Conservation (phyloP, 2,113 vertebrate genomes). For the Urocitellus parryii region DNA sequence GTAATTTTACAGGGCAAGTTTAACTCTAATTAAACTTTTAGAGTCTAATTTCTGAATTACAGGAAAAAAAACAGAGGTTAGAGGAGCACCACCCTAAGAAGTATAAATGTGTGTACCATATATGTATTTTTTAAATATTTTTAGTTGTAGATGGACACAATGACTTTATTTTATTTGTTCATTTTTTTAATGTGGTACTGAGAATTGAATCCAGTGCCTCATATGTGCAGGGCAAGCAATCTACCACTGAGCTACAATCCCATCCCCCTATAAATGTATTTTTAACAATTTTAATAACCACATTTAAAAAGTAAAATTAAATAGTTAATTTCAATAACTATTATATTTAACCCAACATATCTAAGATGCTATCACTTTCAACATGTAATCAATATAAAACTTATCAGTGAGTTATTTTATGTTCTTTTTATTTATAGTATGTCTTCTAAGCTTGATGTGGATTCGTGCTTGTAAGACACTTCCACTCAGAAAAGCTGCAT, state of each 20-base stretch:
- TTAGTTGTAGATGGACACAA: too few relatives aligned
- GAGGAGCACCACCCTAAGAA: background rate
- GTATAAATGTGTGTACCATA: background rate
- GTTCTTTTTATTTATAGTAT: background rate
- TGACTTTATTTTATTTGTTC: too few relatives aligned
- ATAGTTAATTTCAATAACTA: background rate
- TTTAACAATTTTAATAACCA: background rate
- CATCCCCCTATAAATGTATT: background rate
- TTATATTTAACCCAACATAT: background rate
- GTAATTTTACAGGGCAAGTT: background rate
- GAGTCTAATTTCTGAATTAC: background rate
- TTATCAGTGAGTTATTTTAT: background rate
- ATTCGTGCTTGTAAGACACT: background rate
- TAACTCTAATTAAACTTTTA: background rate
- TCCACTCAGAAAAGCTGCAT: background rate
- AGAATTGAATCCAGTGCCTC: too few relatives aligned
- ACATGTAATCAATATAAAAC: background rate
- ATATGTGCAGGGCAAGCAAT: too few relatives aligned
- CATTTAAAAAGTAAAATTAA: slow-evolving; percentile 41
- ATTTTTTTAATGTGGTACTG: too few relatives aligned
- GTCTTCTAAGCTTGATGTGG: background rate
- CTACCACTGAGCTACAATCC: too few relatives aligned
- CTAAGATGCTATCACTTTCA: slow-evolving; percentile 27
- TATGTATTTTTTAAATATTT: too few relatives aligned
- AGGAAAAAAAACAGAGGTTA: background rate